Evolutionary conservation across 2,888 invertebrate species (phyloP).

Genomic region (Mystacides longicornis): DNA sequence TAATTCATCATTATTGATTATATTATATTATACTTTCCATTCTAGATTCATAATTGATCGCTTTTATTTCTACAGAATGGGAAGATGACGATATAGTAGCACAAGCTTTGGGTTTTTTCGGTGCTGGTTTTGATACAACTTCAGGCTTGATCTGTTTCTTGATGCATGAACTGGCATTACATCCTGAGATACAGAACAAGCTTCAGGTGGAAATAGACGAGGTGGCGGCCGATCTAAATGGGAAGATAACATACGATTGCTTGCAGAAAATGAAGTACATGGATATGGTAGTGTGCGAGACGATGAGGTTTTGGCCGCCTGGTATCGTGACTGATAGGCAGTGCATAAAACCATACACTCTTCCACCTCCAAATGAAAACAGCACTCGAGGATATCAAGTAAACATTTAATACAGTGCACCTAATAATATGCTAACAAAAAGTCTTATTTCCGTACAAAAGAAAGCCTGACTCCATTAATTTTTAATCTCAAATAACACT

Average conservation of each 20-base stretch:
- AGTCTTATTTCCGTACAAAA: too few relatives aligned
- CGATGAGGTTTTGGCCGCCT: slow-evolving; percentile 43
- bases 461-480: too few relatives aligned
- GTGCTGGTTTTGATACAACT: slow-evolving; percentile 43
- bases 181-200: slow-evolving; percentile 39
- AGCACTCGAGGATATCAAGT: background rate
- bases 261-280: slow-evolving; percentile 42
- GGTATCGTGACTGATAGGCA: slow-evolving; percentile 38
- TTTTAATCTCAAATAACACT: too few relatives aligned
- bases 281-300: slow-evolving; percentile 41
- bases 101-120: slow-evolving; percentile 44
- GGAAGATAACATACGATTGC: slow-evolving; percentile 36
- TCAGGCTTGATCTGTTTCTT: slow-evolving; percentile 36
- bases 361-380: slow-evolving; percentile 8
- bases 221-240: slow-evolving; percentile 19
- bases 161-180: slow-evolving; percentile 40
- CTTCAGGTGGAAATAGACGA: slow-evolving; percentile 32
- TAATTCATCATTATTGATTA: background rate
- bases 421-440: too few relatives aligned
- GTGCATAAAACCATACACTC: slow-evolving; percentile 43
- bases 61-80: slow-evolving; percentile 34
- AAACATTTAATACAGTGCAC: too few relatives aligned
- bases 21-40: background rate
- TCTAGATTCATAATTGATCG: background rate
- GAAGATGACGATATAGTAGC: slow-evolving; percentile 36